Base-by-base conservation (phyloP, 2,888 invertebrate species). In the Mythimna lalbum region DNA sequence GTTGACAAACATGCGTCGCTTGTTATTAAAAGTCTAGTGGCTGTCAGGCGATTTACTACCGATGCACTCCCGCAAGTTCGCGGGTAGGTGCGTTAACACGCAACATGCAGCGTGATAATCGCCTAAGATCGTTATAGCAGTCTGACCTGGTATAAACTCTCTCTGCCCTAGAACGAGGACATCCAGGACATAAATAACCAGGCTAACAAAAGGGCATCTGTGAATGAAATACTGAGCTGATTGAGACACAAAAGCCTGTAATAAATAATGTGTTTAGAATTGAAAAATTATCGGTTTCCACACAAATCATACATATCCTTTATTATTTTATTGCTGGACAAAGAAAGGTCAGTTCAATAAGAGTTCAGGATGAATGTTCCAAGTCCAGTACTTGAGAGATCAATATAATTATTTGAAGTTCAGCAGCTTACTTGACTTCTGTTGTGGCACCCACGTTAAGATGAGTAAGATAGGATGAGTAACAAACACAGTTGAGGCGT, bases 321-420 rank as follows among this genome's bases (percentile, higher is more conserved):
- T 60, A 78, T 62, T 70, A 59, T 53, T 53, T 78, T 71, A 78
- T 72, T 78, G 21, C 2, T 27, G 21, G 52, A 80, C 65, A 78
- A 69, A 57, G 65, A 69, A 43, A 69, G 81, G 78, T 69, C 65
- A 63, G 49, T 76, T 69, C 76, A 78, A 78, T 78, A 75, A 75
- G 43, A 33, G 43, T n/a, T 62, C 36, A 27, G 47, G 33, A 75
- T 43, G 43, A 43, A 43, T 43, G 17, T 14, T 17, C 17, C 4
- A 39, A 39, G 39, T 39, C 43, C 43, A 43, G 43, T 43, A 19
- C 17, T 43, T 43, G 43, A 43, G 43, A 43, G 43, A 43, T 43
- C 43, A 43, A 43, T 43, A 19, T 52, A 43, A 73, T 53, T 62
- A 50, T 21, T 10, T 6, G 39, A 74, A 63, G 53, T 64, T 69